These are phyloP conservation scores for Acleris literana DNA, from an alignment of 2,888 invertebrate species.

Conservation along the genomic window DNA sequence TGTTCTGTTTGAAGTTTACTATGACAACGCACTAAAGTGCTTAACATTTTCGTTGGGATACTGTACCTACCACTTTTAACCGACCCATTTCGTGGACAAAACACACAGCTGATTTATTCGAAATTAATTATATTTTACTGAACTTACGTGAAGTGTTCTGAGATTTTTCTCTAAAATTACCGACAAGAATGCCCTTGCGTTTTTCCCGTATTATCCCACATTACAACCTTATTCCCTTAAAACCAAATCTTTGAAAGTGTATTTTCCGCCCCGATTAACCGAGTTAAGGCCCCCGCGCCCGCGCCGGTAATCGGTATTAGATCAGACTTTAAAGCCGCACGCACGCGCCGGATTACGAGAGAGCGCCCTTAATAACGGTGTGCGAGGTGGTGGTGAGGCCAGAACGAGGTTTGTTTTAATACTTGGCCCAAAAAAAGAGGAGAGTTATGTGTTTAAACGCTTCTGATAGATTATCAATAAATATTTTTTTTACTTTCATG, in stretches of 20 bases:
- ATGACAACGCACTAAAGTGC: too few relatives aligned
- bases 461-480: too few relatives aligned
- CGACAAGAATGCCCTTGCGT: too few relatives aligned
- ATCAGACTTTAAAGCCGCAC: slow-evolving; percentile 77
- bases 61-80: too few relatives aligned
- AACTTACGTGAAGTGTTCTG: too few relatives aligned
- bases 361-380: slow-evolving; percentile 52
- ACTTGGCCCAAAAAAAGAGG: neutral
- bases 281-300: slow-evolving; percentile 48
- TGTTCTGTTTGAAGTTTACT: too few relatives aligned
- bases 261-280: slow-evolving; percentile 32
- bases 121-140: too few relatives aligned
- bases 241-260: slow-evolving; percentile 24
- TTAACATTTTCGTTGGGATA: too few relatives aligned
- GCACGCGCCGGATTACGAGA: slow-evolving; percentile 76
- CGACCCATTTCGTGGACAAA: too few relatives aligned
- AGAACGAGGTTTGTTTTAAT: neutral
- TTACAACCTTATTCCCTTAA: neutral
- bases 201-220: neutral
- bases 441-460: neutral
- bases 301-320: slow-evolving; percentile 76
- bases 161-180: too few relatives aligned
- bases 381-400: slow-evolving; percentile 41
- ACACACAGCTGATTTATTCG: too few relatives aligned
- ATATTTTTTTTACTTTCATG: too few relatives aligned